Evolutionary conservation across 2,113 vertebrate genomes (phyloP).

Genomic region (Hucho hucho): DNA sequence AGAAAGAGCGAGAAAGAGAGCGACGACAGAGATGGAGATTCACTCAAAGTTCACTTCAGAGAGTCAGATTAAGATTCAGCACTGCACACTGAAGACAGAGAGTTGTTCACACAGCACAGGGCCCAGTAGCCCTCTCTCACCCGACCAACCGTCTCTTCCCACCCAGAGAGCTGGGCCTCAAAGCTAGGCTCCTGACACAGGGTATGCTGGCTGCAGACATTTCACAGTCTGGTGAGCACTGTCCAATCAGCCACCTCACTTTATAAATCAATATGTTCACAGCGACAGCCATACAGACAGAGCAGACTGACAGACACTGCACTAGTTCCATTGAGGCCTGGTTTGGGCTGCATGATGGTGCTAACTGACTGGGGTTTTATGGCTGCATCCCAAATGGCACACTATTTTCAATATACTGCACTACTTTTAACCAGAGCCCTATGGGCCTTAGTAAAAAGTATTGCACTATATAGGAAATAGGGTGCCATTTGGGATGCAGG

Average conservation of each 20-base stretch:
- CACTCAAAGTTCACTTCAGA: not conserved
- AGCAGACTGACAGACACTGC: constrained; percentile 11
- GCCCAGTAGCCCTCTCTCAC: constrained; percentile 32
- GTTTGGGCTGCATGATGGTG: too few relatives aligned
- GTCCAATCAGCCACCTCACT: constrained; percentile 17
- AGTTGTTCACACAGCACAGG: not conserved
- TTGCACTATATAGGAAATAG: not conserved
- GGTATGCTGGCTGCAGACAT: constrained; percentile 51
- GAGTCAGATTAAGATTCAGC: constrained; percentile 35
- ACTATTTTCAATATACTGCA: too few relatives aligned
- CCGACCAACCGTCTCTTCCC: constrained; percentile 28
- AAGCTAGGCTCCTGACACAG: constrained; percentile 35
- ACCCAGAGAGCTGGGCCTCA: constrained; percentile 2
- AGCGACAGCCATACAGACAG: too few relatives aligned
- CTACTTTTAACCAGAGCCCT: too few relatives aligned
- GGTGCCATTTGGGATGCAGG: not conserved
- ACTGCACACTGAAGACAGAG: constrained; percentile 30
- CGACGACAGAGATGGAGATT: too few relatives aligned
- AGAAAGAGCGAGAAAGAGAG: too few relatives aligned
- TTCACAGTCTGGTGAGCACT: constrained; percentile 62
- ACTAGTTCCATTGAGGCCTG: not conserved
- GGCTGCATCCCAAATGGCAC: too few relatives aligned
- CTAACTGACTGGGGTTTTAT: too few relatives aligned
- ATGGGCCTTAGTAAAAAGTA: too few relatives aligned
- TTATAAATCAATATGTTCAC: constrained; percentile 14